Evolutionary conservation across 2,888 invertebrate genomes (phyloP).

Genomic region (Drosophila pseudotakahashii): DNA sequence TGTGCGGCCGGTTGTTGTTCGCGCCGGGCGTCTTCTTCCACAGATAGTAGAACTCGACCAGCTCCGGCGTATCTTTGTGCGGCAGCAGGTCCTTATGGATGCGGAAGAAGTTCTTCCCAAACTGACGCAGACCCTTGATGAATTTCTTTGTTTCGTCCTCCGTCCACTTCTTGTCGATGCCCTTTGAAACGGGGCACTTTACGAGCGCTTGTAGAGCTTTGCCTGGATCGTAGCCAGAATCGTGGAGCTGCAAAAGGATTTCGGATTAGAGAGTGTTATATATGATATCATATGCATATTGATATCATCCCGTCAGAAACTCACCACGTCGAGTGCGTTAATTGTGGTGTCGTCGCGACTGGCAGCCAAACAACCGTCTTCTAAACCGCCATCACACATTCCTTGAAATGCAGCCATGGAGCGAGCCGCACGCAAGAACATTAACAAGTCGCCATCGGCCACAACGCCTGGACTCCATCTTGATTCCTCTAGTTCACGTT

Average conservation of each 20-base stretch:
- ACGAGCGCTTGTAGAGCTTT: slow-evolving; percentile 98
- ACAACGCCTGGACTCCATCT: slow-evolving; percentile 97
- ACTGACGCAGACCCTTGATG: slow-evolving; percentile 98
- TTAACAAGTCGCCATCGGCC: slow-evolving; percentile 96
- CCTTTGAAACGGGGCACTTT: slow-evolving; percentile 98
- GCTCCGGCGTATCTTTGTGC: slow-evolving; percentile 97
- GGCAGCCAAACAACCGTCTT: slow-evolving; percentile 98
- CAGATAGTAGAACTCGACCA: slow-evolving; percentile 99
- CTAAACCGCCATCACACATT: slow-evolving; percentile 99
- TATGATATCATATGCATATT: background rate
- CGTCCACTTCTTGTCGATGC: slow-evolving; percentile 98
- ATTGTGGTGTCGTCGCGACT: slow-evolving; percentile 98
- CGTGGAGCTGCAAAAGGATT: slow-evolving; percentile 90
- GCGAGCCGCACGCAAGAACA: slow-evolving; percentile 98
- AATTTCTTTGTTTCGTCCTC: slow-evolving; percentile 99
- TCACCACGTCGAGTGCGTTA: slow-evolving; percentile 96
- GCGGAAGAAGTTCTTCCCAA: slow-evolving; percentile 99
- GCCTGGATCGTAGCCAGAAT: slow-evolving; percentile 98
- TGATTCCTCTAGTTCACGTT: slow-evolving; percentile 90
- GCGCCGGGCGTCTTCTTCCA: slow-evolving; percentile 99
- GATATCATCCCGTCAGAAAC: slow-evolving; percentile 60
- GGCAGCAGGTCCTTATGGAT: slow-evolving; percentile 98
- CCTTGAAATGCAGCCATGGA: slow-evolving; percentile 99
- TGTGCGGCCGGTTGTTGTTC: slow-evolving; percentile 97
- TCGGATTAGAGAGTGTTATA: background rate